Conservation (phyloP, 2,888 invertebrate genomes). For the Deilephila porcellus region DNA sequence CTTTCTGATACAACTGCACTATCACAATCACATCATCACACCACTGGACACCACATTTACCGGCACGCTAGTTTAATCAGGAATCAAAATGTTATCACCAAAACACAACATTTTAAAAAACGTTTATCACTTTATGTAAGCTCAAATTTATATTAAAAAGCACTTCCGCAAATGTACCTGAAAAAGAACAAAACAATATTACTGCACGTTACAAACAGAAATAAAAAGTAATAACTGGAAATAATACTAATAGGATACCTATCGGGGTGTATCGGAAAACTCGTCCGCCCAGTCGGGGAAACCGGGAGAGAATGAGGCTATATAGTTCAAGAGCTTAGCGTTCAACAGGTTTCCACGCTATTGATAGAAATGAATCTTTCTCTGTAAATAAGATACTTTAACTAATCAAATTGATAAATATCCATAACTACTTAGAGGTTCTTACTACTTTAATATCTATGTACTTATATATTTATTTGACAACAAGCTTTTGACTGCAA, state of each 20-base stretch:
- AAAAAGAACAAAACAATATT: conserved; percentile 44
- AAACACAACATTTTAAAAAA: conserved; percentile 70
- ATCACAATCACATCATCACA: conserved; percentile 58
- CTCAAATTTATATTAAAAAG: conserved; percentile 29
- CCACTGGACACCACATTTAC: conserved; percentile 50
- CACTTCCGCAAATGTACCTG: conserved; percentile 46
- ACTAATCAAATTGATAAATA: neutral
- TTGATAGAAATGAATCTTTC: conserved; percentile 52
- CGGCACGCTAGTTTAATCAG: conserved; percentile 57
- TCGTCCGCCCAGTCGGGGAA: conserved; percentile 56
- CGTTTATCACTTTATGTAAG: conserved; percentile 30
- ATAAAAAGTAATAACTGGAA: neutral
- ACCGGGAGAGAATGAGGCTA: conserved; percentile 62
- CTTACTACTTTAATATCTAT: no score
- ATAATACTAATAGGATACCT: conserved; percentile 4
- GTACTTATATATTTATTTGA: no score
- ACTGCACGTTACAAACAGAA: conserved; percentile 13
- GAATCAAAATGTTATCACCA: conserved; percentile 70
- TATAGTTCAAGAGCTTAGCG: conserved; percentile 45
- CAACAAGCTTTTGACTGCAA: no score
- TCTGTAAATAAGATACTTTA: conserved; percentile 40
- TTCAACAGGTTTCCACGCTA: conserved; percentile 70
- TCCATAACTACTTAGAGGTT: neutral
- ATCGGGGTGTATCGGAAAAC: conserved; percentile 3
- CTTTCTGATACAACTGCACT: conserved; percentile 55